Conservation (phyloP, 2,113 vertebrate species). For the Hippocampus abdominalis region DNA sequence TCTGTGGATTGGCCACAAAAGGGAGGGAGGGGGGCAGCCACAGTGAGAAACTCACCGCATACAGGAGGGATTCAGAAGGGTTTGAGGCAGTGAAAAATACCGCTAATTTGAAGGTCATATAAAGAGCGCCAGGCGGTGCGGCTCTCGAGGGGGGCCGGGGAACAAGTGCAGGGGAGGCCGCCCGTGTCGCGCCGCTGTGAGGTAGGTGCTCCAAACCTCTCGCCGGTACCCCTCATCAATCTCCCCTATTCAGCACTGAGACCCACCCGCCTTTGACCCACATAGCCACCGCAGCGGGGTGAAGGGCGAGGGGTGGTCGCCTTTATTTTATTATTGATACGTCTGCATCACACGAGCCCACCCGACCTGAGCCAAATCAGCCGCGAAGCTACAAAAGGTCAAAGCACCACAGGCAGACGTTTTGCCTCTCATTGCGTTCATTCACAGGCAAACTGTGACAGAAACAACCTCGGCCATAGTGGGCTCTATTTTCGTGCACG, state of each 20-base stretch:
- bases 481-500: too few relatives aligned
- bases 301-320: constrained; percentile 32
- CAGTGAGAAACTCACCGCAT: constrained; percentile 34
- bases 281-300: constrained; percentile 63
- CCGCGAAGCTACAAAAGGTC: constrained; percentile 66
- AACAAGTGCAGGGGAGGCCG: constrained; percentile 56
- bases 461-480: constrained; percentile 3
- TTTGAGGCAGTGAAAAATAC: constrained; percentile 60
- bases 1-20: constrained; percentile 34
- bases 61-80: constrained; percentile 53
- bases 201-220: constrained; percentile 55
- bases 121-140: constrained; percentile 64
- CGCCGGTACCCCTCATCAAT: constrained; percentile 77
- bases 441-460: constrained; percentile 41
- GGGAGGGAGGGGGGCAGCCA: constrained; percentile 15
- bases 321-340: constrained; percentile 78
- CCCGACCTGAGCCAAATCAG: constrained; percentile 57
- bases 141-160: constrained; percentile 60
- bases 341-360: constrained; percentile 67
- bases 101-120: constrained; percentile 77
- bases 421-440: constrained; percentile 46
- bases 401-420: constrained; percentile 58
- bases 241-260: constrained; percentile 65
- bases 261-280: constrained; percentile 75
- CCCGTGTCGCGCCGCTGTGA: constrained; percentile 53